A percentile compares a stretch with the other conserved stretches of the same genome.
Conservation (phyloP, 35 echinoderm and acorn worm species). For the Apostichopus parvimensis region DNA sequence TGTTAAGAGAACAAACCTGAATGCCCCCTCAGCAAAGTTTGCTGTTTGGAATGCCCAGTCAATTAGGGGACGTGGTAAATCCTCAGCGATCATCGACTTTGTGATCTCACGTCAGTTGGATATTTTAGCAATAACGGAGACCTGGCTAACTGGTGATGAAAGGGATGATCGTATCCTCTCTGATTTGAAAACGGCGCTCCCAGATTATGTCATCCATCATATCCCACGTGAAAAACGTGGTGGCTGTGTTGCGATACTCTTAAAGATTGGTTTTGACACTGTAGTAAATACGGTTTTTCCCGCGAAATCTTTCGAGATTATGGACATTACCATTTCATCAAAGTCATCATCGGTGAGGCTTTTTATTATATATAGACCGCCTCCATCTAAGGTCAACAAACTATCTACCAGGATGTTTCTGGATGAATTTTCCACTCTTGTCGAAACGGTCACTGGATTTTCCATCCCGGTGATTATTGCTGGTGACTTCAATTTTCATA, state of each 20-base stretch:
- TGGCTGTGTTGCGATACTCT: neutral
- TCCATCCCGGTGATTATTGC: slow-evolving; percentile 22
- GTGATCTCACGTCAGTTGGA: neutral
- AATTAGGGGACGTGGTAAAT: slow-evolving; percentile 17
- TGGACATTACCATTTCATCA: slow-evolving; percentile 43
- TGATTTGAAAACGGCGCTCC: too few relatives aligned
- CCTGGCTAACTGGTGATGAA: too few relatives aligned
- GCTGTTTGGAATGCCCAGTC: neutral
- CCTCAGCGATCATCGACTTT: slow-evolving; percentile 1
- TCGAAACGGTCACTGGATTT: slow-evolving; percentile 11
- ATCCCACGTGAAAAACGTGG: neutral
- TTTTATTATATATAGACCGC: slow-evolving; percentile 29
- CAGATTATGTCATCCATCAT: too few relatives aligned
- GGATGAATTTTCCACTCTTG: slow-evolving; percentile 32
- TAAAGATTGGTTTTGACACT: neutral
- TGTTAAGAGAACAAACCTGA: neutral
- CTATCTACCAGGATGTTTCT: slow-evolving; percentile 55
- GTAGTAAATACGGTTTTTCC: neutral
- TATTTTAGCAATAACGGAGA: too few relatives aligned
- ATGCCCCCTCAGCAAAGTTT: neutral
- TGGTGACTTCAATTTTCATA: neutral
- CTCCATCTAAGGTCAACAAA: slow-evolving; percentile 48
- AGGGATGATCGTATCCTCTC: too few relatives aligned
- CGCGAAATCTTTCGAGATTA: slow-evolving; percentile 43
- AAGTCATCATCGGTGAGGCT: slow-evolving; percentile 52